Percentiles rank a stretch among this genome's conserved stretches.
Conservation (phyloP, 1,140 invertebrate genomes). For the Artemia franciscana region DNA sequence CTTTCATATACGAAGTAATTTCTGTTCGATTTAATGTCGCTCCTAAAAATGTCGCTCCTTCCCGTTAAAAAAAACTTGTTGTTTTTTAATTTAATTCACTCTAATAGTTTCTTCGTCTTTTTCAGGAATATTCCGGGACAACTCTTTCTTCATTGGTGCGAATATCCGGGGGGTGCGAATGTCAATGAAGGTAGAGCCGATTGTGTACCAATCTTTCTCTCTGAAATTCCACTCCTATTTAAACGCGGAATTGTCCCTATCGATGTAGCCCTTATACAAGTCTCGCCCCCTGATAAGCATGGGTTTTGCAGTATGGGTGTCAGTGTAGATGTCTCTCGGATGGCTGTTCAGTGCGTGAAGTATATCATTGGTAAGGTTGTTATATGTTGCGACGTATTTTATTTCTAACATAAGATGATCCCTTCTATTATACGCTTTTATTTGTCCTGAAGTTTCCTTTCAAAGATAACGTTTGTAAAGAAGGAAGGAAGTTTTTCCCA, state of each 20-base stretch:
- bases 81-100: no score
- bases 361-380: constrained; percentile 62
- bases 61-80: no score
- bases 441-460: no score
- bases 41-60: no score
- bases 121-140: constrained; percentile 42
- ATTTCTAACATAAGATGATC: no score
- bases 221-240: constrained; percentile 74
- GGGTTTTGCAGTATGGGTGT: constrained; percentile 43
- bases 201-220: constrained; percentile 68
- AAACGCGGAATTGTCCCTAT: constrained; percentile 53
- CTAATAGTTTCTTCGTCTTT: constrained; percentile 15
- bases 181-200: constrained; percentile 69
- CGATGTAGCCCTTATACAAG: constrained; percentile 63
- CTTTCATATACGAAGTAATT: no score
- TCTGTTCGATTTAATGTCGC: no score
- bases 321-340: constrained; percentile 67
- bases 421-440: no score
- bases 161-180: constrained; percentile 65
- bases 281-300: constrained; percentile 5
- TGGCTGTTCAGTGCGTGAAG: constrained; percentile 61
- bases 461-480: no score
- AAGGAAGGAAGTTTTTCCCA: no score
- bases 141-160: constrained; percentile 72
- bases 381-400: no score